Conservation (phyloP, 2,113 vertebrate genomes). For the Polypterus senegalus region DNA sequence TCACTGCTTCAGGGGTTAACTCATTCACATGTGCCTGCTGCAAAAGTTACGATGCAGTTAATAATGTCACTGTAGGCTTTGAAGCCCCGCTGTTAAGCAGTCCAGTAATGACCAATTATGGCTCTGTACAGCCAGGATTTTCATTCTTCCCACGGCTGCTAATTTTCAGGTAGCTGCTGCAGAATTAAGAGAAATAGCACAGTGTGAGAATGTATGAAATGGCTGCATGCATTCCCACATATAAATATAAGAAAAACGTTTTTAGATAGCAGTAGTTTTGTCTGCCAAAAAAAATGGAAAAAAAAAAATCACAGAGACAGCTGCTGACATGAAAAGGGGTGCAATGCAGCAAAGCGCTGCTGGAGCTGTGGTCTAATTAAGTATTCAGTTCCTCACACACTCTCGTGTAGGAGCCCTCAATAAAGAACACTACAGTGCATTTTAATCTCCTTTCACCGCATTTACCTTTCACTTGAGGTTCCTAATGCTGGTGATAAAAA, state of each 20-base stretch:
- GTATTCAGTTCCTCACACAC: slow-evolving; percentile 7
- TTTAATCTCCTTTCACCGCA: slow-evolving; percentile 1
- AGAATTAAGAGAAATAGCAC: too few relatives aligned
- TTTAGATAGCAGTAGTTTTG: too few relatives aligned
- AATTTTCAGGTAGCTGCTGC: too few relatives aligned
- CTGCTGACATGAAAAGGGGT: slow-evolving; percentile 1
- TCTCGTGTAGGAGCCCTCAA: slow-evolving; percentile 4
- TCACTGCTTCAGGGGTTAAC: slow-evolving; percentile 12
- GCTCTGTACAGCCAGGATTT: slow-evolving; percentile 21
- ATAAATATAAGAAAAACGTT: too few relatives aligned
- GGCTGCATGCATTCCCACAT: too few relatives aligned
- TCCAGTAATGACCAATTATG: slow-evolving; percentile 43
- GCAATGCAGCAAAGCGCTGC: slow-evolving; percentile 4
- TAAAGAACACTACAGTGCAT: slow-evolving; percentile 2
- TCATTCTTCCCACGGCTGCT: too few relatives aligned
- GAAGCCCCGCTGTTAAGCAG: slow-evolving; percentile 15
- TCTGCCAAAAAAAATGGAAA: too few relatives aligned
- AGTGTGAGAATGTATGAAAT: too few relatives aligned
- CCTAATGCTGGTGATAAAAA: background rate
- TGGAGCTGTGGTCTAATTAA: slow-evolving; percentile 6
- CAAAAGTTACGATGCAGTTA: slow-evolving; percentile 18
- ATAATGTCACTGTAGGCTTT: slow-evolving; percentile 20
- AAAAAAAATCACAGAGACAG: background rate
- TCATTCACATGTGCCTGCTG: slow-evolving; percentile 5
- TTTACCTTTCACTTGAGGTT: background rate